Base-by-base conservation (phyloP, 2,888 invertebrate species). In the Palloptera scutellata region DNA sequence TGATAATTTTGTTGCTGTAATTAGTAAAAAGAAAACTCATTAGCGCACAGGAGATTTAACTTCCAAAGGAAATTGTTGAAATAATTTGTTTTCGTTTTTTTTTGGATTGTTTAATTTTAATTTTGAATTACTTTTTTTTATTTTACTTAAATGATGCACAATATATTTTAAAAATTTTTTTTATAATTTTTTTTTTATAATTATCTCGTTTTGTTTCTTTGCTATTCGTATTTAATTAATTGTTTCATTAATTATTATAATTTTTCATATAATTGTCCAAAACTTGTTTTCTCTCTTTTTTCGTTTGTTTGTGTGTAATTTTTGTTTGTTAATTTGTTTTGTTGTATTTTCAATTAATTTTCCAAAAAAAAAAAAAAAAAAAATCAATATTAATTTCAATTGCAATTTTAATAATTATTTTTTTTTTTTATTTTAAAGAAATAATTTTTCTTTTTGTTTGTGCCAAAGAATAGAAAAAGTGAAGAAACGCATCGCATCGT, bases 81-180 rank as follows among this genome's bases (percentile, higher is more conserved):
- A 30, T n/a, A n/a, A n/a, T n/a, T 52, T 59, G 45, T 54, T 15
- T 48, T 67, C 53, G 13, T 45, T 61, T 55, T 65, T 55, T 5
- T 64, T 69, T 61, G 20, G 51, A 45, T 55, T 17, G 19, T 2
- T 42, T 53, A 13, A 8, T 20, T 55, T 64, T 41, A 48, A 54
- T 43, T 45, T 58, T 53, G 30, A 40, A 43, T 58, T 42, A 30
- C 30, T 4, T 6, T 53, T 61, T 41, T 40, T 64, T 53, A 62
- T 63, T 64, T 58, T 17, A 61, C 30, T 53, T 61, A 40, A 40
- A 30, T 30, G 30, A 30, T 2, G 6, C 30, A 30, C 17, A 30
- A 19, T 11, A 20, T 62, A 11, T 54, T 57, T 67, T 51, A 42
- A 52, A 59, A 54, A 54, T 19, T 54, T 5, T 54, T 54, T 10